phyloP scores from a whole-genome alignment of 2,113 vertebrate species.

The Xenopus borealis region DNA sequence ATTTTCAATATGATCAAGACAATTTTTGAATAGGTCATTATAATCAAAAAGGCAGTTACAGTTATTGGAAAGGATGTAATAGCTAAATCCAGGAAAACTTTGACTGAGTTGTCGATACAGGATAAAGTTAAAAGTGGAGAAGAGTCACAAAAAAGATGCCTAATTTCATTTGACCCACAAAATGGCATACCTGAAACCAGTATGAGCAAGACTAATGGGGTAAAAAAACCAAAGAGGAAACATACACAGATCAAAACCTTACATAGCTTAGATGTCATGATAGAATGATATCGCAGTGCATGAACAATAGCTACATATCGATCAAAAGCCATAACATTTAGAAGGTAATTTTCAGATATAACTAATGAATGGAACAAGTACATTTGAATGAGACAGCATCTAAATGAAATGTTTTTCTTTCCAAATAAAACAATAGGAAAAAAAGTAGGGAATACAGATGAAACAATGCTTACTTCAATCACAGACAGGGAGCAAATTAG shows the following conservation, averaged over 20 bases:
- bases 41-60: constrained; percentile 19
- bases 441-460: constrained; percentile 51
- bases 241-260: constrained; percentile 43
- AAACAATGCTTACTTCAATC: constrained; percentile 53
- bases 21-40: constrained; percentile 18
- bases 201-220: constrained; percentile 47
- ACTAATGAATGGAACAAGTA: constrained; percentile 56
- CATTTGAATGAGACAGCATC: constrained; percentile 54
- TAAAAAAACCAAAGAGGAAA: constrained; percentile 52
- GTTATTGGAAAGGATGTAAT: constrained; percentile 13
- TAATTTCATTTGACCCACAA: constrained; percentile 55
- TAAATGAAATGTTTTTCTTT: constrained; percentile 47
- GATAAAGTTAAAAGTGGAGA: constrained; percentile 50
- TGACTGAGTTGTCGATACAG: constrained; percentile 48
- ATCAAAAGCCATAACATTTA: constrained; percentile 56
- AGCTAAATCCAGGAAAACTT: constrained; percentile 46
- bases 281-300: constrained; percentile 48
- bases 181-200: constrained; percentile 54
- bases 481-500: constrained; percentile 54
- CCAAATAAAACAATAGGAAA: constrained; percentile 48
- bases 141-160: constrained; percentile 56
- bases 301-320: constrained; percentile 55
- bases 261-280: constrained; percentile 50
- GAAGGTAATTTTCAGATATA: constrained; percentile 50
- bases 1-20: constrained; percentile 15